A percentile compares a stretch with the other conserved stretches of the same genome.
These are phyloP conservation scores for Sebastes jordani DNA, from an alignment of 2,797 vertebrate genomes.

Conservation along the genomic window DNA sequence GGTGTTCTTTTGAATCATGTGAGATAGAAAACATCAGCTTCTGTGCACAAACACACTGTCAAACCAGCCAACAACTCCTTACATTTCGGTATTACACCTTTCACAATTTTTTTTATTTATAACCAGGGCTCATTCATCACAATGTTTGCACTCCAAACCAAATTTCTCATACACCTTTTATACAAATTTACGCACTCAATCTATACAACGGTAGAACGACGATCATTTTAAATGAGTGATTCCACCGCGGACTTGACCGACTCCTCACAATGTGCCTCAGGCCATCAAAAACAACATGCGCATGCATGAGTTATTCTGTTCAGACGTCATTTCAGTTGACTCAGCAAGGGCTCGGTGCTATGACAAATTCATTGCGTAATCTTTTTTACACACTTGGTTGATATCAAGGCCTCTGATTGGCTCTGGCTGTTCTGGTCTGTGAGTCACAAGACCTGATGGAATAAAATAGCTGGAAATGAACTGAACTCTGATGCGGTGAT, in stretches of 20 bases:
- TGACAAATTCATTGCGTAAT: conserved; percentile 18
- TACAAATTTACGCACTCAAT: neutral
- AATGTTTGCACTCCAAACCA: neutral
- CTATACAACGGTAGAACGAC: neutral
- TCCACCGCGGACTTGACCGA: neutral
- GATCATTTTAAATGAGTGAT: neutral
- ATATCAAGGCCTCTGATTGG: conserved; percentile 39
- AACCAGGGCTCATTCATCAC: neutral
- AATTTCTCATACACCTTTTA: neutral
- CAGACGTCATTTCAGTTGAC: neutral
- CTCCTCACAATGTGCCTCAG: neutral
- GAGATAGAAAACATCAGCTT: neutral
- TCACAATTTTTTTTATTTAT: neutral
- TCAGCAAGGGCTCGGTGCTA: neutral
- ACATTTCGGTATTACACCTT: neutral
- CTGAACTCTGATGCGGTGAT: neutral
- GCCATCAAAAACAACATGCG: neutral
- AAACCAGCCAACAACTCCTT: no score
- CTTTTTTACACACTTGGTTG: neutral
- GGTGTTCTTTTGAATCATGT: neutral
- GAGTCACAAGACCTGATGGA: conserved; percentile 44
- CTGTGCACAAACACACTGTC: neutral
- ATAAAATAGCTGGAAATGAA: conserved; percentile 5
- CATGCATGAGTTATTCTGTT: neutral
- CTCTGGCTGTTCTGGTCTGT: conserved; percentile 26